Evolutionary conservation across 2,797 vertebrate species (phyloP), one percentile per base, ranked within the genome.

Genomic region (Buceros bicornis): DNA sequence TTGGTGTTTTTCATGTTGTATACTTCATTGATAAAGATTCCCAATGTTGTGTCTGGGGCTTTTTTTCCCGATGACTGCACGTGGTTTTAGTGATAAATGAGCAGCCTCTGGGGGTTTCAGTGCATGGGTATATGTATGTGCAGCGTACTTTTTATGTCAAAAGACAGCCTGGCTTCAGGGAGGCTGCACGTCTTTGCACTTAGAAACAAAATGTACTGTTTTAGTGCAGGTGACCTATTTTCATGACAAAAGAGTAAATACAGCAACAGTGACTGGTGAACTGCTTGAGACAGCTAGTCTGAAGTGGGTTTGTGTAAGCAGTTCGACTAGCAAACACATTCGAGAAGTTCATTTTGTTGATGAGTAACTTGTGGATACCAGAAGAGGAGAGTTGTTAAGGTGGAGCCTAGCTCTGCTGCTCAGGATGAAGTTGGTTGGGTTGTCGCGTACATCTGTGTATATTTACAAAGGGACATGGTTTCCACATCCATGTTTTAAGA

Each of bases 151-250:
- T 50, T 61, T 40, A 31, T 76, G 87, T 58, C 48, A 35, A 1
- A 89, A 76, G 72, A 56, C 65, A 78, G 50, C 28, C 40, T 62
- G 26, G 79, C 83, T 29, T 53, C 54, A 48, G 79, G 31, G 45
- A 82, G 54, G 60, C 56, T 77, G 10, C 80, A 90, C 26, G 65
- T 18, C 81, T 40, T 51, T 81, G 58, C 40, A 18, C 60, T 66
- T 35, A 35, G 48, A 91, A 91, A 82, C 77, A 83, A 61, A 71
- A 89, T 48, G 33, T 77, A 40, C 90, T 70, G 45, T 6, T 90
- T 70, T 57, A 81, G 67, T 66, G 40, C 69, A 82, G 81, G 58
- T 82, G 87, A 94, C 80, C 87, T 86, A 40, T 90, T 91, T 93
- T 64, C 77, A 35, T 90, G 82, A 84, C 37, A 80, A 60, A 70